Evolutionary conservation across 53 echinoderm and acorn worm genomes (phyloP), one percentile per base, ranked within the genome.

Genomic region (Crossaster papposus): DNA sequence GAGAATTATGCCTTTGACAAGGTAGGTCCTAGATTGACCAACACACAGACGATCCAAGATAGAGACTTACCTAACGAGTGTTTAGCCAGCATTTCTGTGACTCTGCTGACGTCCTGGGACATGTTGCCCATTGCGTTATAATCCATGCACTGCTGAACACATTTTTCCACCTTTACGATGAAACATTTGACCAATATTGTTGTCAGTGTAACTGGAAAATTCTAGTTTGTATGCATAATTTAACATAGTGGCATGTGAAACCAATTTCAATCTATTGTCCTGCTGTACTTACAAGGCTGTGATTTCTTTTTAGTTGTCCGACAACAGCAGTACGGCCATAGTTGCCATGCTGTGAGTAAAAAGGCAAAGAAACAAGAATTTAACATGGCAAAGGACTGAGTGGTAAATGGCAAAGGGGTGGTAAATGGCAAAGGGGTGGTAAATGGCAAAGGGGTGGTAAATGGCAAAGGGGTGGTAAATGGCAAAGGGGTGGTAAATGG

Each of bases 321-420:
- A 96, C 91, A 36, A 96, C 95, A 68, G 92, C 89, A 72, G 96
- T 95, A 75, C 96, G 92, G 54, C 96, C 95, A 91, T 96, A 96
- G 64, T 96, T 90, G 1, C 94, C 96, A 91, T 96, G 95, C 96
- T 96, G 89, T 28, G 70, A 44, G 44, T 44, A 44, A 44, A 44
- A 44, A 44, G 9, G 44, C 44, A 44, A 44, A 44, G 1, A 44
- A 44, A 44, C 44, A 44, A 44, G 44, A 5, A 44, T 44, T 44
- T 44, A 7, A 44, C 44, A 7, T 44, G 9, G 44, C 6, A 1
- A 44, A 44, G 44, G 9, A 44, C 44, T 7, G 44, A 44, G 44
- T n/a, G n/a, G n/a, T n/a, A n/a, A n/a, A n/a, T n/a, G n/a, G n/a
- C n/a, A n/a, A n/a, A n/a, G n/a, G n/a, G n/a, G n/a, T n/a, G n/a